Conservation (phyloP, 1,140 invertebrate species). For the Conus ventricosus region DNA sequence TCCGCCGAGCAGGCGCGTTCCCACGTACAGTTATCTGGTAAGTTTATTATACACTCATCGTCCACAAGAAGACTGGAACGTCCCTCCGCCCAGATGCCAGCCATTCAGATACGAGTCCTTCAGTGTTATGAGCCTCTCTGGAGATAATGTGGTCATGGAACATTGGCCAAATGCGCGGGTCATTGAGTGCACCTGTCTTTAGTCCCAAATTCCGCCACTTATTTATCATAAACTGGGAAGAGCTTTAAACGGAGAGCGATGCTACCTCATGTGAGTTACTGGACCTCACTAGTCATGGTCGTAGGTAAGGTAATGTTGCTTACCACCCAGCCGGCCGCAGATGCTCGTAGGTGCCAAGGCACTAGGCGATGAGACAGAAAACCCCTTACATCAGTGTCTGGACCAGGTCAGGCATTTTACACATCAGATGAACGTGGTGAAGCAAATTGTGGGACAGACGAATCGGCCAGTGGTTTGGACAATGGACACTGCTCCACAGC, state of each 20-base stretch:
- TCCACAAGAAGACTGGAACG: background rate
- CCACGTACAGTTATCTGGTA: background rate
- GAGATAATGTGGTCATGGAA: background rate
- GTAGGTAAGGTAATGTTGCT: no score
- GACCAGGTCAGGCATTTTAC: no score
- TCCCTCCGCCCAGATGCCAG: background rate
- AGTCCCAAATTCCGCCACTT: background rate
- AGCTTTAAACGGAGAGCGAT: background rate
- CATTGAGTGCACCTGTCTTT: slow-evolving; percentile 17
- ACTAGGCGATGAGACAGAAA: no score
- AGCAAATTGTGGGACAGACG: no score
- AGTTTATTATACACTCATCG: background rate
- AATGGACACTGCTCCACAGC: no score
- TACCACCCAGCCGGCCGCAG: no score
- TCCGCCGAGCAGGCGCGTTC: background rate
- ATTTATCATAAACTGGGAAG: background rate
- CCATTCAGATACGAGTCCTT: background rate
- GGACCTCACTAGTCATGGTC: no score
- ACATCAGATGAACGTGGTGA: no score
- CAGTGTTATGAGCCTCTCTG: background rate
- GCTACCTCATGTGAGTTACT: background rate
- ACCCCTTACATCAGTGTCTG: no score
- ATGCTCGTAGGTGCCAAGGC: no score
- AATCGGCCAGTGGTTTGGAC: no score
- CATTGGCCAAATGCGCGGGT: background rate